These are phyloP conservation scores for Drosophila picticornis DNA, from an alignment of 2,888 invertebrate genomes.

Conservation along the genomic window DNA sequence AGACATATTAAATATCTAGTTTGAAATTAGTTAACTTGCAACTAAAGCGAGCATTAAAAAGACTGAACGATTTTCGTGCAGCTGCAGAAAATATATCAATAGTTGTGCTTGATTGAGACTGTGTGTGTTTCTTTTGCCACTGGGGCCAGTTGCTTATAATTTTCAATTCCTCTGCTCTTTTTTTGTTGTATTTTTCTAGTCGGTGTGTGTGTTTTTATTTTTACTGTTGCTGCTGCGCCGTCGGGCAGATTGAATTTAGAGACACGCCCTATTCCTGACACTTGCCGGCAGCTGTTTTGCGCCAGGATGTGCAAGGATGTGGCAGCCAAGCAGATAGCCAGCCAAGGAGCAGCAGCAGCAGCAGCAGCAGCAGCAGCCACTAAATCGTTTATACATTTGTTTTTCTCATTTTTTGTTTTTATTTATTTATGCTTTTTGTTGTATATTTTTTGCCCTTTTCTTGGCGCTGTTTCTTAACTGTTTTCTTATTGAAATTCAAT, in stretches of 20 bases:
- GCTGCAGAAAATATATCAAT: slow-evolving; percentile 3
- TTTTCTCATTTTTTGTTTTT: slow-evolving; percentile 58
- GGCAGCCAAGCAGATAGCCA: slow-evolving; percentile 55
- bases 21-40: not conserved
- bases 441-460: slow-evolving; percentile 49
- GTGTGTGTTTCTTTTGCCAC: slow-evolving; percentile 45
- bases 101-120: slow-evolving; percentile 30
- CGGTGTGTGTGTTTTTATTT: slow-evolving; percentile 13
- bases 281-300: slow-evolving; percentile 77
- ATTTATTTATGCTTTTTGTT: slow-evolving; percentile 61
- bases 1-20: not conserved
- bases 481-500: slow-evolving; percentile 81
- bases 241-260: slow-evolving; percentile 69
- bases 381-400: slow-evolving; percentile 80
- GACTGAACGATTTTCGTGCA: not conserved
- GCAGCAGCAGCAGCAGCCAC: slow-evolving; percentile 66
- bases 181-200: slow-evolving; percentile 38
- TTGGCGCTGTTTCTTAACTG: slow-evolving; percentile 55
- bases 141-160: slow-evolving; percentile 58
- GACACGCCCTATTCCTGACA: slow-evolving; percentile 60
- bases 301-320: slow-evolving; percentile 54
- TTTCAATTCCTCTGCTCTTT: slow-evolving; percentile 61
- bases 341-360: slow-evolving; percentile 46
- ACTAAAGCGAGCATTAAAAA: not conserved
- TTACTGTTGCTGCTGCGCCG: slow-evolving; percentile 32